phyloP scores from a whole-genome alignment of 1,140 invertebrate genomes.

The Drosophila athabasca region DNA sequence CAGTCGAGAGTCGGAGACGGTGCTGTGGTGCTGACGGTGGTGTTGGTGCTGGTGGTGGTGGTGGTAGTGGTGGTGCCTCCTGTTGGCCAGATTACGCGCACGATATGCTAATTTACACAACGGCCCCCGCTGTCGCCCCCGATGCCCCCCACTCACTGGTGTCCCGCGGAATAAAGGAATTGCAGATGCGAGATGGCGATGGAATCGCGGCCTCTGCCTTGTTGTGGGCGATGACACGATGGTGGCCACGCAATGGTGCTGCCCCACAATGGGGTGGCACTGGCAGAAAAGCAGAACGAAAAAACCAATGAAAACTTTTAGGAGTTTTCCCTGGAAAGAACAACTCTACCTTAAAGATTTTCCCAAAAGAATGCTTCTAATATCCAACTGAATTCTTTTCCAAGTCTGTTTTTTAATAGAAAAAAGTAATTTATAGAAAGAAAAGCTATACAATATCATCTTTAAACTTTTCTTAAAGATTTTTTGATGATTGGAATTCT shows the following conservation, averaged over 20 bases:
- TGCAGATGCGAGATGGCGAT: constrained; percentile 40
- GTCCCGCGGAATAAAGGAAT: constrained; percentile 26
- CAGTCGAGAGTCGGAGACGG: too few relatives aligned
- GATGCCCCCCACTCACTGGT: too few relatives aligned
- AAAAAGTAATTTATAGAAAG: too few relatives aligned
- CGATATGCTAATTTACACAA: constrained; percentile 81
- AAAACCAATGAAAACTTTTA: too few relatives aligned
- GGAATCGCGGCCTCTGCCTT: constrained; percentile 28
- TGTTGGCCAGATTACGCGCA: constrained; percentile 78
- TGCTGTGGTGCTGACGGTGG: neutral
- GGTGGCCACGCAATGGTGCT: constrained; percentile 60
- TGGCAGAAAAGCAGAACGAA: neutral
- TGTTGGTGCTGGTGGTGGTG: neutral
- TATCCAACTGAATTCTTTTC: too few relatives aligned
- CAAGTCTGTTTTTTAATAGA: too few relatives aligned
- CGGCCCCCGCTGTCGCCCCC: constrained; percentile 17
- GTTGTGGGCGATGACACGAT: constrained; percentile 74
- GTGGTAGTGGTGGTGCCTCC: constrained; percentile 49
- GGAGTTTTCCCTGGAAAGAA: too few relatives aligned
- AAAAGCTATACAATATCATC: too few relatives aligned
- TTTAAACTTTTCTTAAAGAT: too few relatives aligned
- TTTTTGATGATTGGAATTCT: too few relatives aligned
- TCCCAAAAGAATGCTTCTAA: too few relatives aligned
- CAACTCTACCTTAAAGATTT: too few relatives aligned
- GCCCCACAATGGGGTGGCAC: constrained; percentile 1